Conservation (phyloP, 2,113 vertebrate species). For the Syngnathus floridae region DNA sequence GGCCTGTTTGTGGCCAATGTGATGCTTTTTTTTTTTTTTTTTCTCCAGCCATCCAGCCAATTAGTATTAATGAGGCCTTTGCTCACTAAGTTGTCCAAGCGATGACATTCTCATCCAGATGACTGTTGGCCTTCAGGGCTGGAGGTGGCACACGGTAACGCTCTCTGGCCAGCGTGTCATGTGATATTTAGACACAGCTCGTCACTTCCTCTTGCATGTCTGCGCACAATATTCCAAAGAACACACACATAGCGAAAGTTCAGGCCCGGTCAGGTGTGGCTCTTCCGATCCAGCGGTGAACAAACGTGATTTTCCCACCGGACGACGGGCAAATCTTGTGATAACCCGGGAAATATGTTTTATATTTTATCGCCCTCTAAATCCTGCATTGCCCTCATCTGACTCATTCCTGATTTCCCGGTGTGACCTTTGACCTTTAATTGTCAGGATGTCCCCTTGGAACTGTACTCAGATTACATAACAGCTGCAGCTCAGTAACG, state of each 20-base stretch:
- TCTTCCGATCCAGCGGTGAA: slow-evolving; percentile 65
- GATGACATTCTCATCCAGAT: slow-evolving; percentile 49
- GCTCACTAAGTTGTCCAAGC: slow-evolving; percentile 42
- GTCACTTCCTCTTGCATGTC: slow-evolving; percentile 18
- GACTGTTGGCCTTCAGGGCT: slow-evolving; percentile 55
- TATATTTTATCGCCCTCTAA: not conserved
- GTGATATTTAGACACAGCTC: slow-evolving; percentile 43
- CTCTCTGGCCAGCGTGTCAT: slow-evolving; percentile 39
- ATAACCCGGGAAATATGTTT: not conserved
- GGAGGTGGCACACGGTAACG: slow-evolving; percentile 48
- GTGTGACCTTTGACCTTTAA: slow-evolving; percentile 24
- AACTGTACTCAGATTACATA: slow-evolving; percentile 56
- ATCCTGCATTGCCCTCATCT: not conserved
- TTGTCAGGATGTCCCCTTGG: slow-evolving; percentile 21
- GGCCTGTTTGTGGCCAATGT: not conserved
- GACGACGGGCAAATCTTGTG: slow-evolving; percentile 1
- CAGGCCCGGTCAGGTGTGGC: slow-evolving; percentile 67
- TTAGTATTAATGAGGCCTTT: slow-evolving; percentile 57
- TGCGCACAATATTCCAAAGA: not conserved
- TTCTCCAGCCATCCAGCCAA: slow-evolving; percentile 31
- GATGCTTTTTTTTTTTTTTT: not conserved
- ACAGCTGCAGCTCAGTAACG: slow-evolving; percentile 28
- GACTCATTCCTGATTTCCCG: slow-evolving; percentile 3
- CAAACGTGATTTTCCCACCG: not conserved
- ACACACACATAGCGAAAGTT: slow-evolving; percentile 39